Evolutionary conservation across 23 tunicate genomes (phyloP), one percentile per base, ranked within the genome.

Genomic region (Halocynthia aurantium): DNA sequence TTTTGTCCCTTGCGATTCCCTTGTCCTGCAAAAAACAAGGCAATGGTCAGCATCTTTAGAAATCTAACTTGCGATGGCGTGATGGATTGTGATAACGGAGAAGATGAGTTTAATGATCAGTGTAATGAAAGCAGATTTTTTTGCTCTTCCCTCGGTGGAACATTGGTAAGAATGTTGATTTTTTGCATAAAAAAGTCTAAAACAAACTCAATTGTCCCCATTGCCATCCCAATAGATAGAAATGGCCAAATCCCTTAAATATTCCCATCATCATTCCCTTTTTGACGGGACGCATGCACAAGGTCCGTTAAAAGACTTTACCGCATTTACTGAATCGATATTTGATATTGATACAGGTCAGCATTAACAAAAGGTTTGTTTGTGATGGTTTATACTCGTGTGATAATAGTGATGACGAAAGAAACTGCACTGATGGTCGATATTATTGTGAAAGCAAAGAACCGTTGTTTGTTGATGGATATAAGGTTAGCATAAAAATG

Each of bases 351-450:
- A 31, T 31, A 31, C 4, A 91, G 97, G 77, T 91, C 50, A 86
- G 85, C 13, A 85, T 91, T 53, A 80, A 72, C 18, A 81, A 72
- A 13, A 20, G 49, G 0, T 52, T 61, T 10, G 66, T 69, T 17
- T 91, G 97, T 70, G 97, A 91, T 67, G 82, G 77, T 69, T 78
- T 40, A 5, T 77, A 85, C 55, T 81, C 89, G 10, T 91, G 97
- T 55, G 97, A 91, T 52, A 82, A 91, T 57, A 67, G 68, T 18
- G 53, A 69, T 44, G 90, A 91, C 67, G 97, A 91, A 77, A 81
- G 54, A 56, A 70, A 82, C 62, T 91, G 97, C 73, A 58, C 67
- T 20, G 80, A 80, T 22, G 96, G 82, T 60, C 68, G 88, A 67
- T 84, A 77, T 67, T 84, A 84, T 60, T 84, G 88, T 50, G 88